Evolutionary conservation across 2,797 vertebrate genomes (phyloP), one percentile per base, ranked within the genome.

Genomic region (Pseudochirops corinnae): DNA sequence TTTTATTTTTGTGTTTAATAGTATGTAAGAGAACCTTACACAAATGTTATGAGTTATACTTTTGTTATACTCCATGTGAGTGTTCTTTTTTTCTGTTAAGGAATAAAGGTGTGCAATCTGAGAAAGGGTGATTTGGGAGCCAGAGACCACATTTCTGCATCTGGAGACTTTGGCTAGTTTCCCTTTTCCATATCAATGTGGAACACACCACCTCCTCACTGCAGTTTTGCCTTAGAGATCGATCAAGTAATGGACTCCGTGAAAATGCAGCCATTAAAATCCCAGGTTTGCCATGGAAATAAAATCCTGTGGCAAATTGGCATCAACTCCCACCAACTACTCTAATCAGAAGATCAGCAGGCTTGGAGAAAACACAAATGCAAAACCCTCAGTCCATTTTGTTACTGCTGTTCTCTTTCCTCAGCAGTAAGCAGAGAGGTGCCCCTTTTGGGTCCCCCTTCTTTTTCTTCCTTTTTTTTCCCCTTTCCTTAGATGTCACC

Each of bases 221-320:
- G 60, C 29, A 55, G 46, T 52, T 96, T 95, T 96, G 94, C 82
- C 60, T 95, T 93, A 87, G 91, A 96, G 87, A 96, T 96, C 60
- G 92, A 95, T 96, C 94, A 97, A 93, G 95, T 93, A 91, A 95
- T 93, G 95, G 82, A 92, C 33, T 95, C 33, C 24, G 24, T 55
- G 92, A 92, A 96, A 94, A 92, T 82, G 62, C 6, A 96, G 4
- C 26, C 91, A 95, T 93, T 92, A 56, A 94, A 91, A 46, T 62
- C 50, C 56, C 96, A 91, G 55, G 55, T 56, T 96, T 96, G 55
- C 90, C 52, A 14, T 90, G 62, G 94, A 96, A 93, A 95, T 56
- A 55, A 0, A 92, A 56, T 26, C 4, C 55, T 16, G 92, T 93
- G 82, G 82, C 31, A 74, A 87, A 18, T 29, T 50, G 53, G 56